phyloP scores from a whole-genome alignment of 37 sponge, comb jelly and placozoan species.

The Beroe ovata region DNA sequence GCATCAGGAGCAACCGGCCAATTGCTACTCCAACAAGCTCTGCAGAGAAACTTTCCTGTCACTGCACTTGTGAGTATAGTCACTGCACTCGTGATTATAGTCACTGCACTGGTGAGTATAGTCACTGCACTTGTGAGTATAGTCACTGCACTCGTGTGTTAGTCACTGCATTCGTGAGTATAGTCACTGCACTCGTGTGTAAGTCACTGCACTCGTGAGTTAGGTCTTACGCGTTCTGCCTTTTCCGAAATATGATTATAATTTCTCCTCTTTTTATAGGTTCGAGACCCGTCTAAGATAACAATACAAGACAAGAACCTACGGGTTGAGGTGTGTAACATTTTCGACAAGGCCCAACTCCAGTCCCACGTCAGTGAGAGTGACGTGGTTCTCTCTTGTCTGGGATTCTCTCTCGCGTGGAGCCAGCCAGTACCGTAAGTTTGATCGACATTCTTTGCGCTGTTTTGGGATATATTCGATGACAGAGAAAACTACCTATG shows the following conservation, averaged over 20 bases:
- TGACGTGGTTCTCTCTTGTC: slow-evolving; percentile 24
- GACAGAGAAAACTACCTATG: too few species aligned
- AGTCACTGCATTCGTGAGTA: too few species aligned
- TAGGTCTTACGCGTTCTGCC: too few species aligned
- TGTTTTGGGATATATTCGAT: too few species aligned
- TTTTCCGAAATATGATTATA: not conserved
- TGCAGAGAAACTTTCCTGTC: slow-evolving; percentile 27
- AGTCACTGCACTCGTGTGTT: too few species aligned
- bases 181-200: too few species aligned
- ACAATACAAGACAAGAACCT: slow-evolving; percentile 15
- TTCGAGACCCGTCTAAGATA: slow-evolving; percentile 39
- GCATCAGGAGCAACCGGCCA: slow-evolving; percentile 34
- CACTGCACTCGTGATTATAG: too few species aligned
- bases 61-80: slow-evolving; percentile 54
- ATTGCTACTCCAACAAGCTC: not conserved
- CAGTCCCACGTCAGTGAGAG: not conserved
- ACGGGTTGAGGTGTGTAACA: not conserved
- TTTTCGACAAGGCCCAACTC: slow-evolving; percentile 33
- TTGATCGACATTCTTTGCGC: too few species aligned
- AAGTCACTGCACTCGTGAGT: too few species aligned
- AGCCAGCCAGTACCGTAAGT: slow-evolving; percentile 49
- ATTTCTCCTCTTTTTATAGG: not conserved
- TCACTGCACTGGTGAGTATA: too few species aligned
- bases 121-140: too few species aligned
- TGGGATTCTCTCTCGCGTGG: slow-evolving; percentile 31